These are phyloP conservation scores for Akabosia matsudoensis DNA, from an alignment of 1,140 invertebrate genomes.

Conservation along the genomic window DNA sequence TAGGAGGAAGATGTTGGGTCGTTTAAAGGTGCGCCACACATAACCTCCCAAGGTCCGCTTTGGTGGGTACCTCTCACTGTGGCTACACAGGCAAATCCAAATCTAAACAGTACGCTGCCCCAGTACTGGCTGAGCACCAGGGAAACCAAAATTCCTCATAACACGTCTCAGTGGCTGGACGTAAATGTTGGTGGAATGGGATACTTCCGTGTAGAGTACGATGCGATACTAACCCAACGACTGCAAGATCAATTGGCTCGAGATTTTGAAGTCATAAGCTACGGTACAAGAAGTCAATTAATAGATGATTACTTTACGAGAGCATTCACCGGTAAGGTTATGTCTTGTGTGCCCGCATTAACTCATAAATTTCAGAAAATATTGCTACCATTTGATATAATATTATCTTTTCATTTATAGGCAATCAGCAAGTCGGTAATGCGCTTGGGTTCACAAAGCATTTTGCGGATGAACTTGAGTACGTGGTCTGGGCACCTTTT, in stretches of 20 bases:
- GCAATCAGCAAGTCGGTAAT: constrained; percentile 18
- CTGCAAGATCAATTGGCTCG: neutral
- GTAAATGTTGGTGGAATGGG: constrained; percentile 1
- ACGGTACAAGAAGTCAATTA: constrained; percentile 14
- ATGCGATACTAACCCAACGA: neutral
- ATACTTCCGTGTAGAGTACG: constrained; percentile 17
- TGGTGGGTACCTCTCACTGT: constrained; percentile 3
- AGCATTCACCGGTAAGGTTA: constrained; percentile 1
- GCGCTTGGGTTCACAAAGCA: constrained; percentile 63
- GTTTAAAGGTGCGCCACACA: neutral
- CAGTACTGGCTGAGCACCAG: neutral
- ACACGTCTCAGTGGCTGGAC: neutral
- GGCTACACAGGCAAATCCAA: neutral
- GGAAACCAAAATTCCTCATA: neutral
- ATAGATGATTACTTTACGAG: constrained; percentile 17
- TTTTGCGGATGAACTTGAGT: constrained; percentile 60
- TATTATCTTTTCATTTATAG: neutral
- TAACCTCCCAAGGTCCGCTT: neutral
- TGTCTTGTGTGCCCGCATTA: neutral
- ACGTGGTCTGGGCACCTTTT: constrained; percentile 59
- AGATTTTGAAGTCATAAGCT: neutral
- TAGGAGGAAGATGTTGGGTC: neutral
- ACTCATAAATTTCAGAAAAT: neutral
- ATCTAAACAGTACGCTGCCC: neutral
- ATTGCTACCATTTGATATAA: neutral